A percentile compares a stretch with the other conserved stretches of the same genome.
Conservation (phyloP, 2,113 vertebrate species). For the Actinemys pallida region DNA sequence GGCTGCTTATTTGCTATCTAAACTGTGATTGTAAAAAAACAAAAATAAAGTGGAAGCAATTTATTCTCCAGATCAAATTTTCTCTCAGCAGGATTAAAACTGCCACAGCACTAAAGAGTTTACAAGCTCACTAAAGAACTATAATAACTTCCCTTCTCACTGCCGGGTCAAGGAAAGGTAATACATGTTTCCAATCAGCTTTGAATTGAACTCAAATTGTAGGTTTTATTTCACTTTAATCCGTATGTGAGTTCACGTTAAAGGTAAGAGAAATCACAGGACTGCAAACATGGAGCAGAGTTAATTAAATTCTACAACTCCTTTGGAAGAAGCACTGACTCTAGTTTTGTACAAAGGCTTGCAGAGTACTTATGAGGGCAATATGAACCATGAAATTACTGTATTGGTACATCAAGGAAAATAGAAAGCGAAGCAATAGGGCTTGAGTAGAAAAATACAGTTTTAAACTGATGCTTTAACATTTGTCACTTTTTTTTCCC, state of each 20-base stretch:
- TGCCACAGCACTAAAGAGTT: slow-evolving; percentile 79
- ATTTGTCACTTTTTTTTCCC: background rate
- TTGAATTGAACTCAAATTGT: slow-evolving; percentile 78
- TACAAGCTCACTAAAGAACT: slow-evolving; percentile 83
- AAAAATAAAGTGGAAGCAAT: slow-evolving; percentile 73
- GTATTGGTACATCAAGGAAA: background rate
- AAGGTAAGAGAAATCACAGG: slow-evolving; percentile 78
- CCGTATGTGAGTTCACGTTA: slow-evolving; percentile 76
- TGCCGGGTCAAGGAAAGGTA: slow-evolving; percentile 75
- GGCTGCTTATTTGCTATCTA: slow-evolving; percentile 67
- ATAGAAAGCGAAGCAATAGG: rapidly evolving
- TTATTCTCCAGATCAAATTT: slow-evolving; percentile 74
- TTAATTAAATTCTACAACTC: slow-evolving; percentile 70
- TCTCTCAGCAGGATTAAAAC: slow-evolving; percentile 79
- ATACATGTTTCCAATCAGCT: slow-evolving; percentile 85
- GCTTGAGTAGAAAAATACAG: background rate
- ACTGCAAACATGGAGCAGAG: slow-evolving; percentile 39
- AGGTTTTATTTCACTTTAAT: slow-evolving; percentile 83
- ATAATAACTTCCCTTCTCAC: slow-evolving; percentile 82
- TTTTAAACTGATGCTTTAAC: background rate
- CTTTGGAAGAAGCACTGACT: slow-evolving; percentile 34
- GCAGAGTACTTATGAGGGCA: slow-evolving; percentile 7
- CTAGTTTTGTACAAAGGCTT: background rate
- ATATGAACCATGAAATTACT: background rate
- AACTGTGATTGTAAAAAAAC: slow-evolving; percentile 69